Evolutionary conservation across 2,797 vertebrate species (phyloP).

Genomic region (Poeciliopsis infans): DNA sequence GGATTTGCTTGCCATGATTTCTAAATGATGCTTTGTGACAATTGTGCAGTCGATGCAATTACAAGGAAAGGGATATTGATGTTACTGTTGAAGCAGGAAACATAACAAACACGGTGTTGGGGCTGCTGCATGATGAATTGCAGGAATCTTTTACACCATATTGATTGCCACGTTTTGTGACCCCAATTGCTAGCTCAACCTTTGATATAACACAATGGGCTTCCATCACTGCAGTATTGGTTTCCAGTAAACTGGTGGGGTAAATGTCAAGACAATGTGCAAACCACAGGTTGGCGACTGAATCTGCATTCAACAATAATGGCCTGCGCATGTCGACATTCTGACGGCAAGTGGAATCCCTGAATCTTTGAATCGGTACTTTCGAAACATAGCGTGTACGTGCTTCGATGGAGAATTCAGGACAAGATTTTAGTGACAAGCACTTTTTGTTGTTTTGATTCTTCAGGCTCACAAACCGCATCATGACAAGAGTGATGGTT

Average conservation of each 20-base stretch:
- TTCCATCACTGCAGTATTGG: conserved; percentile 6
- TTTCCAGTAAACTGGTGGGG: conserved; percentile 25
- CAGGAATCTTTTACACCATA: conserved; percentile 18
- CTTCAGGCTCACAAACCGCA: background rate
- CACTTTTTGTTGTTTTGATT: background rate
- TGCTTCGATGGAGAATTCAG: background rate
- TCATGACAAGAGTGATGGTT: background rate
- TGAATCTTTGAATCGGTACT: background rate
- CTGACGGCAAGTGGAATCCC: background rate
- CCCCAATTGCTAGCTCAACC: conserved; percentile 4
- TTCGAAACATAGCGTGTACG: background rate
- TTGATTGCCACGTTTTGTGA: conserved; percentile 12
- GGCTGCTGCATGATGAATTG: conserved; percentile 20
- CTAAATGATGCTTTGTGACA: background rate
- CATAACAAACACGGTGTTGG: background rate
- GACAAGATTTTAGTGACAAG: background rate
- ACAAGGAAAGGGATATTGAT: conserved; percentile 2
- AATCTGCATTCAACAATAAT: background rate
- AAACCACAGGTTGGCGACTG: background rate
- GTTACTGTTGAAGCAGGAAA: background rate
- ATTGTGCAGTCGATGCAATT: conserved; percentile 2
- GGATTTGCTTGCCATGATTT: background rate
- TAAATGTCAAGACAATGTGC: conserved; percentile 7
- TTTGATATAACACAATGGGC: conserved; percentile 11
- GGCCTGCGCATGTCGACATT: background rate